These are phyloP conservation scores for Drosophila setosimentum DNA, from an alignment of 2,888 invertebrate genomes.

Conservation along the genomic window DNA sequence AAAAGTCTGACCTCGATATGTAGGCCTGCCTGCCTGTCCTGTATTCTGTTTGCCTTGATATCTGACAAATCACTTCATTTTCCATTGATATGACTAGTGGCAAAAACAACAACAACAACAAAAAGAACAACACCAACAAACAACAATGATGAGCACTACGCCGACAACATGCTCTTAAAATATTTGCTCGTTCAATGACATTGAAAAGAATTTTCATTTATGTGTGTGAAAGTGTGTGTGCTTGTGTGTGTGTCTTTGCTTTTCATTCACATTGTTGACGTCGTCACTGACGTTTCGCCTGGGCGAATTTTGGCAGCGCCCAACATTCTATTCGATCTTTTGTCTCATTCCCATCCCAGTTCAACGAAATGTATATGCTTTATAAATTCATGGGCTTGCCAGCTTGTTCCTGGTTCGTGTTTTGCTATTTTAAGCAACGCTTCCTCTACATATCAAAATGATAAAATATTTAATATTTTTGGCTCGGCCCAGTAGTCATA, in stretches of 20 bases:
- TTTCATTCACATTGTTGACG: slow-evolving; percentile 47
- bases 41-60: slow-evolving; percentile 59
- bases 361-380: slow-evolving; percentile 52
- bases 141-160: slow-evolving; percentile 11
- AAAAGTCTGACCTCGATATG: slow-evolving; percentile 58
- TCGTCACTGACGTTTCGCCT: slow-evolving; percentile 64
- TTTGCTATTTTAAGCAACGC: slow-evolving; percentile 52
- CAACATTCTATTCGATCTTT: slow-evolving; percentile 30
- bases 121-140: slow-evolving; percentile 4
- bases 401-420: slow-evolving; percentile 38
- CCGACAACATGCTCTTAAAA: slow-evolving; percentile 65
- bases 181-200: slow-evolving; percentile 75
- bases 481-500: slow-evolving; percentile 5
- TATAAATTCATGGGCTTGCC: slow-evolving; percentile 58
- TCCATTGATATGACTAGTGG: slow-evolving; percentile 39
- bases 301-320: slow-evolving; percentile 53
- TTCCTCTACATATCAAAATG: slow-evolving; percentile 22
- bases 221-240: slow-evolving; percentile 5
- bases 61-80: slow-evolving; percentile 74
- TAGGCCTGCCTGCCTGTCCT: slow-evolving; percentile 6
- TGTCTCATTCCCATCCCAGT: slow-evolving; percentile 22
- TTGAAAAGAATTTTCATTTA: slow-evolving; percentile 69
- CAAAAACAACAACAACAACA: slow-evolving; percentile 11
- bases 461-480: slow-evolving; percentile 39
- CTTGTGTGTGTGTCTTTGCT: slow-evolving; percentile 22